Base-by-base conservation (phyloP, 2,797 vertebrate genomes). In the Sarcoramphus papa region DNA sequence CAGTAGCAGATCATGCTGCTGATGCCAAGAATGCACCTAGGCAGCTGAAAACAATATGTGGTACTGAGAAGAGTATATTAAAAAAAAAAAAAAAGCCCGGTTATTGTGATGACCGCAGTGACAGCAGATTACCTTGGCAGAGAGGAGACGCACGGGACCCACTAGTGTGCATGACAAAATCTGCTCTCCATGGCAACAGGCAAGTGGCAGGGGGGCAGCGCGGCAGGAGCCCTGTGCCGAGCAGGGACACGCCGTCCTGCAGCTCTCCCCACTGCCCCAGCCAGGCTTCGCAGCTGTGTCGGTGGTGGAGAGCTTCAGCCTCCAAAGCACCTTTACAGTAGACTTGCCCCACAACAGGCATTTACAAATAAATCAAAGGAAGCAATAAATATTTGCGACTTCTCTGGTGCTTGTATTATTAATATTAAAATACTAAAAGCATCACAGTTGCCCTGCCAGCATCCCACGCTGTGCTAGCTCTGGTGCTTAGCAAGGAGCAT, bases 131-230 rank as follows among this genome's bases (percentile, higher is more conserved):
- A 92, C 68, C 85, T 75, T n/a, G 78, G 94, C 97, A 95, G 96
- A 87, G 83, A 91, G 86, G 92, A 96, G 94, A 94, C 50, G 4
- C 57, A 12, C 4, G 59, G 96, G 97, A 98, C 96, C 95, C 84
- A 70, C 81, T 76, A 93, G 89, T 65, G 93, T 97, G 97, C 96
- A 96, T 85, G 97, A 96, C 96, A 97, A 97, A 97, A 97, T 94
- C 92, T 78, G 74, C 93, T 98, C 96, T 97, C 98, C 97, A 98
- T 98, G 97, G 97, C 97, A 98, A 98, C 97, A 86, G 90, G 96
- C 50, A 77, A 53, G 84, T 47, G 93, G 37, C 77, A 88, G 94
- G 88, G 56, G 59, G 88, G 64, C 76, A 68, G 43, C 8, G 2
- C 6, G 57, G 94, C 89, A 94, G 90, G 72, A 88, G 73, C 89